Evolutionary conservation across 92 coral and sea anemone genomes (phyloP).

Genomic region (Phenganax stokvisi): DNA sequence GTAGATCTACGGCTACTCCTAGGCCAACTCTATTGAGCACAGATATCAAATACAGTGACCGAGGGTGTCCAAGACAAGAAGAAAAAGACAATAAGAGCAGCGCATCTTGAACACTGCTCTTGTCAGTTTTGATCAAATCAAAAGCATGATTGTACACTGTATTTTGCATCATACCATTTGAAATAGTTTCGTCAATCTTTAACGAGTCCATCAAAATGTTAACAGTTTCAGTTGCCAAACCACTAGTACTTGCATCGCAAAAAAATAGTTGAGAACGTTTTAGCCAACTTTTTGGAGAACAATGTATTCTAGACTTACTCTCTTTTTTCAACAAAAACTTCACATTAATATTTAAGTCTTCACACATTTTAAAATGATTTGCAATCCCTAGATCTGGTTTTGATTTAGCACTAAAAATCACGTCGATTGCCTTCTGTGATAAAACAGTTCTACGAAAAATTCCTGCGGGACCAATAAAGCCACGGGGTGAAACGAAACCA

Average conservation of each 20-base stretch:
- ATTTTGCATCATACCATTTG: neutral
- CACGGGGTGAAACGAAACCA: constrained; percentile 67
- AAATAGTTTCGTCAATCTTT: neutral
- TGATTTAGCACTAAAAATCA: constrained; percentile 8
- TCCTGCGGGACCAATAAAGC: constrained; percentile 78
- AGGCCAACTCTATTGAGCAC: constrained; percentile 59
- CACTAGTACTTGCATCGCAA: constrained; percentile 9
- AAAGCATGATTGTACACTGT: constrained; percentile 26
- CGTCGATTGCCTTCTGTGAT: constrained; percentile 15
- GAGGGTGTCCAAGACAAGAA: constrained; percentile 58
- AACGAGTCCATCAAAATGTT: neutral
- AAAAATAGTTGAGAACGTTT: neutral
- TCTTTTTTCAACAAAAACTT: constrained; percentile 4
- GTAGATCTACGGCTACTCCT: constrained; percentile 32
- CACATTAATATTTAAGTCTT: neutral
- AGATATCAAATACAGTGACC: constrained; percentile 52
- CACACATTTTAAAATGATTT: constrained; percentile 21
- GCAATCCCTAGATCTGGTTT: constrained; percentile 22
- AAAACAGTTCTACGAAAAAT: constrained; percentile 62
- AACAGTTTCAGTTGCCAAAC: constrained; percentile 22
- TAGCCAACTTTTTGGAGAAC: neutral
- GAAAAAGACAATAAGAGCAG: constrained; percentile 55
- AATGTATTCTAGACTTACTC: neutral
- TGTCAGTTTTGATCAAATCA: constrained; percentile 8
- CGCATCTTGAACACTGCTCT: constrained; percentile 38